Percentiles rank a stretch among this genome's conserved stretches.
These are phyloP conservation scores for Parauchenoglanis ngamensis DNA, from an alignment of 2,797 vertebrate genomes.

Conservation along the genomic window DNA sequence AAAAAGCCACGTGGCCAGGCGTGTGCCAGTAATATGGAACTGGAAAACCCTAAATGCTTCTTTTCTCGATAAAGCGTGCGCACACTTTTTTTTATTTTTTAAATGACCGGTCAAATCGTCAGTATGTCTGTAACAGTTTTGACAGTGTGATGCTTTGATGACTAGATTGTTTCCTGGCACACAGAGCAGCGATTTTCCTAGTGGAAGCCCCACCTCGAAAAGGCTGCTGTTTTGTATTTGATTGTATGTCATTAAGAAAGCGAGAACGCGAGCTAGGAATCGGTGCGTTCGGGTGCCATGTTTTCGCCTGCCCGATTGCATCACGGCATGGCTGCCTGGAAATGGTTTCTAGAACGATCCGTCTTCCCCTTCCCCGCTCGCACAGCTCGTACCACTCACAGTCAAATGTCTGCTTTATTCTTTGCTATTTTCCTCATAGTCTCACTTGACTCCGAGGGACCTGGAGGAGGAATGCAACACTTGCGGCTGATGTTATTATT, in stretches of 20 bases:
- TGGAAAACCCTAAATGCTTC: neutral
- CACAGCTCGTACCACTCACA: neutral
- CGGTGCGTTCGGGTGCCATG: neutral
- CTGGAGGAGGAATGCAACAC: conserved; percentile 20
- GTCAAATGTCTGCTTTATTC: neutral
- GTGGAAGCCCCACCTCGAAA: neutral
- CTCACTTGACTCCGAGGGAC: neutral
- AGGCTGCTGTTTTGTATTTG: neutral
- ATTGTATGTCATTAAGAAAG: conserved; percentile 25
- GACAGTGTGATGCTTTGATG: neutral
- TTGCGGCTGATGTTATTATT: conserved; percentile 21
- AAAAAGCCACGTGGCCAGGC: neutral
- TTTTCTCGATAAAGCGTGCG: neutral
- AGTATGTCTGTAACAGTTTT: neutral
- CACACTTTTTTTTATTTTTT: neutral
- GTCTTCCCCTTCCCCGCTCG: neutral
- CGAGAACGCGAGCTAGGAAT: neutral
- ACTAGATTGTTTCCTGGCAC: neutral
- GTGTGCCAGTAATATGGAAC: neutral
- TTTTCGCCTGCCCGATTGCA: conserved; percentile 13
- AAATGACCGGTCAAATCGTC: neutral
- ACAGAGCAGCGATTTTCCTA: neutral
- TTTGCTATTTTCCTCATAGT: neutral
- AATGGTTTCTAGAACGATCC: neutral
- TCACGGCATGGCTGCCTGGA: neutral